Evolutionary conservation across 2,113 vertebrate genomes (phyloP), one percentile per base, ranked within the genome.

Genomic region (Hemichromis elongatus): DNA sequence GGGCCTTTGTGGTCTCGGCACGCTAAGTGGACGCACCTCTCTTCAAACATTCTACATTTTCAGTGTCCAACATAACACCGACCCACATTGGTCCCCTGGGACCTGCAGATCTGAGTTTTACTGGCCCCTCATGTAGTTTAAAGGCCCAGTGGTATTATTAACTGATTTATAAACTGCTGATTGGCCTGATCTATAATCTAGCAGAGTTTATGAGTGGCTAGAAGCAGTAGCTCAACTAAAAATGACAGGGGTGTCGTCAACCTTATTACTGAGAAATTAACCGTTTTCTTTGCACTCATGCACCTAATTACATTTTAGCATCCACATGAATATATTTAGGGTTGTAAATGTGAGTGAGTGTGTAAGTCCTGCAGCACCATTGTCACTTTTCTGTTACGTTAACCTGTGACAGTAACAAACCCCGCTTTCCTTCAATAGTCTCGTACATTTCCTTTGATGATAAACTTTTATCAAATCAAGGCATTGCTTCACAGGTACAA

Each of bases 1-100:
- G 55, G 79, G 84, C 45, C 86, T 86, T 82, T 84, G 86, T 53
- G 68, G 90, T 81, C 40, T 77, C 26, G 81, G 81, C 89, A 82
- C 28, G 73, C 45, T 24, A 68, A 66, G 33, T 73, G 54, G 56
- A 82, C 14, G 28, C 21, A 54, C 21, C 45, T 88, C 77, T 86
- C 33, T 54, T 82, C 30, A 45, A 61, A 75, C 26, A 75, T 75
- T 2, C 10, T n/a, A 52, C 26, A 52, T 75, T 75, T 75, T 75
- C 45, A 52, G 45, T 52, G 70, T 52, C 40, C 66, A 47, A 45
- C 37, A 70, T 42, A 26, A 75, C 18, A 30, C 42, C 16, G 19
- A 19, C 24, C 24, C 16, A 28, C 68, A 47, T 11, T 47, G 40
- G 40, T 28, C 40, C 24, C 66, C 40, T 19, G 1, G 42, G 24